Evolutionary conservation across 2,888 invertebrate genomes (phyloP).

Genomic region (Drosophila meridionalis): DNA sequence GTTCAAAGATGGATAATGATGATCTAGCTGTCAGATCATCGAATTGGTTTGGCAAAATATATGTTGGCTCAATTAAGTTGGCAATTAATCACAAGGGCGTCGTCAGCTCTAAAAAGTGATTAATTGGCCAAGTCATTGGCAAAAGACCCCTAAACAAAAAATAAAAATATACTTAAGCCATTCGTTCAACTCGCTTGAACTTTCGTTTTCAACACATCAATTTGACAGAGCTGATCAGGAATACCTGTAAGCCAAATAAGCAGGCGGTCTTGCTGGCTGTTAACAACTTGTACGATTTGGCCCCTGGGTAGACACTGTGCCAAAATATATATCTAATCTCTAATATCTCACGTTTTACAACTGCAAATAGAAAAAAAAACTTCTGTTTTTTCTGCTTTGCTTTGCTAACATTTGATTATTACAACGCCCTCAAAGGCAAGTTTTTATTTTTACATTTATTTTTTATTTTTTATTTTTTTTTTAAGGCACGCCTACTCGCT

Average conservation of each 20-base stretch:
- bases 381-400: constrained; percentile 15
- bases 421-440: constrained; percentile 20
- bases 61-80: constrained; percentile 57
- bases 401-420: constrained; percentile 38
- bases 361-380: constrained; percentile 16
- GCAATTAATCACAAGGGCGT: constrained; percentile 68
- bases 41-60: constrained; percentile 52
- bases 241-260: constrained; percentile 8
- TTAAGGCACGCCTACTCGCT: constrained; percentile 25
- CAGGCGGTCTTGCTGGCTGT: constrained; percentile 58
- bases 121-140: constrained; percentile 51
- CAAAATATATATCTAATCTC: neutral
- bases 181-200: constrained; percentile 42
- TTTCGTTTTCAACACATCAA: constrained; percentile 71
- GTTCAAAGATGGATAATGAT: constrained; percentile 27
- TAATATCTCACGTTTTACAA: constrained; percentile 25
- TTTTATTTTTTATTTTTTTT: neutral
- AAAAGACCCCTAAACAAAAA: constrained; percentile 12
- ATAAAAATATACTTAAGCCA: constrained; percentile 3
- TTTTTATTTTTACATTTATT: neutral
- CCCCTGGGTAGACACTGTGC: constrained; percentile 31
- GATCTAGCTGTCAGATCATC: constrained; percentile 42
- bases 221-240: constrained; percentile 59
- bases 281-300: constrained; percentile 47
- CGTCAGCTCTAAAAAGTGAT: constrained; percentile 54